Base-by-base conservation (phyloP, 2,113 vertebrate species). In the Oreochromis aureus region DNA sequence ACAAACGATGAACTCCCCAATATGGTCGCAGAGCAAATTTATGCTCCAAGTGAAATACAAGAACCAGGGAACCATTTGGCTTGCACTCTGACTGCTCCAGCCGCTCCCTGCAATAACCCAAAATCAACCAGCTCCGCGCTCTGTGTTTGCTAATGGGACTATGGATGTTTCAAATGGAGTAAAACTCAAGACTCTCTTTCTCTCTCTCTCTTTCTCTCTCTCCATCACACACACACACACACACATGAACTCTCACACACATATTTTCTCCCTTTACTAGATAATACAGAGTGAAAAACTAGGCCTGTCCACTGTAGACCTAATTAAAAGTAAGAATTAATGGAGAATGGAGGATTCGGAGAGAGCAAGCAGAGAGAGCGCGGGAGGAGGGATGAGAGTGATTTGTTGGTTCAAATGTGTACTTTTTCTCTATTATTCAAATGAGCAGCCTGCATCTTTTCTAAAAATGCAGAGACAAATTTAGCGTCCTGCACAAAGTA, bases 321-420 rank as follows among this genome's bases (percentile, higher is more conserved):
- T 96, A 96, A 96, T 97, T 97, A 96, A 96, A 96, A 96, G 93
- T 93, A 94, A 96, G 95, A 96, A 96, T 96, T 95, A 96, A 96
- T 96, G 95, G 95, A 95, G 92, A 95, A 94, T 87, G 86, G 91
- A 89, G 87, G 88, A 95, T 91, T 94, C 94, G 81, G 89, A 87
- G 91, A 93, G 93, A 91, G 94, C 87, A 87, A 86, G 91, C 91
- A 90, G 90, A 89, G 89, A 92, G 82, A 87, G 85, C 84, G 78
- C 87, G 6, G 87, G 86, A 83, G 89, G 86, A 84, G 82, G 76
- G 86, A 88, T 89, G 82, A 82, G 92, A 89, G 91, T 90, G 92
- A 94, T 94, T 94, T 95, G 93, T 95, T 94, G 92, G 94, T 95
- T 94, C 92, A 95, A 94, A 96, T 94, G 93, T 90, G 92, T 89